These are phyloP conservation scores for Zoanthus solanderi DNA, from an alignment of 92 coral and sea anemone genomes.

Conservation along the genomic window DNA sequence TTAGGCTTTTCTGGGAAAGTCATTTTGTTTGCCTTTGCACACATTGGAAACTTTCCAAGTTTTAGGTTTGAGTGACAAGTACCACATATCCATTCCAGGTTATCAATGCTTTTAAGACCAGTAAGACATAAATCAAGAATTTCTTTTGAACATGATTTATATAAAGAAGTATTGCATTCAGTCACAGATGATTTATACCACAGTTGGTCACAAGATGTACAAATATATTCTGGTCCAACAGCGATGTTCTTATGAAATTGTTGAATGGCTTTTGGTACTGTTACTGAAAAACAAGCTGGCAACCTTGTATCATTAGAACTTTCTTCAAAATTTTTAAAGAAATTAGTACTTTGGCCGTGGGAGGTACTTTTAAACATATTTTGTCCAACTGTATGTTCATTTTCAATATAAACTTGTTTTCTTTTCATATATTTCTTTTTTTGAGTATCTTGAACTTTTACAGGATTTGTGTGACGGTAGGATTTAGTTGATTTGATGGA, in stretches of 20 bases:
- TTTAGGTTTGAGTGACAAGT: constrained; percentile 22
- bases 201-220: constrained; percentile 56
- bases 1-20: constrained; percentile 53
- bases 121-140: constrained; percentile 38
- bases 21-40: constrained; percentile 52
- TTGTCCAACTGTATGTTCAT: constrained; percentile 10
- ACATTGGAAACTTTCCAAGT: constrained; percentile 12
- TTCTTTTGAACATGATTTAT: constrained; percentile 38
- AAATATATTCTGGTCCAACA: constrained; percentile 54
- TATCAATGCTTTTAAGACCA: constrained; percentile 51
- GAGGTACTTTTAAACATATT: constrained; percentile 5
- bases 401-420: constrained; percentile 8
- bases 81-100: constrained; percentile 15
- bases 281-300: constrained; percentile 18
- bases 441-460: constrained; percentile 20
- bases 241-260: constrained; percentile 29
- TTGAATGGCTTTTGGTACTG: constrained; percentile 39
- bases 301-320: constrained; percentile 6
- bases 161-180: constrained; percentile 43
- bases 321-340: constrained; percentile 10
- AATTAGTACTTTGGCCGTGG: constrained; percentile 2
- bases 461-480: constrained; percentile 10
- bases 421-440: constrained; percentile 7
- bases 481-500: constrained; percentile 23
- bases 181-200: constrained; percentile 57